These are phyloP conservation scores for Acleris cristana DNA, from an alignment of 2,888 invertebrate species.

Conservation along the genomic window DNA sequence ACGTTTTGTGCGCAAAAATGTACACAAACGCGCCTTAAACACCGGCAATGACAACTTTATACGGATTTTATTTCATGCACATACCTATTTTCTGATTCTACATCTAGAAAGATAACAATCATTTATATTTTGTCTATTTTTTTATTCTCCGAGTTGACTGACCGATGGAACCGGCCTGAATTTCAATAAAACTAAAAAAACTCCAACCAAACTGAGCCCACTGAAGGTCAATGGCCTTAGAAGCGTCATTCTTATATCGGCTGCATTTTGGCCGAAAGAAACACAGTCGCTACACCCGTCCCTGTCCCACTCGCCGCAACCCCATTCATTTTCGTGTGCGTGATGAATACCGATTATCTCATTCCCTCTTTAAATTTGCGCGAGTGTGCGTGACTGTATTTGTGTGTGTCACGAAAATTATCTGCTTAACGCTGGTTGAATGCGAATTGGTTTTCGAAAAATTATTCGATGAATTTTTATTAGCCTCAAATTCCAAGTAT, in stretches of 20 bases:
- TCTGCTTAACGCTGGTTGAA: slow-evolving; percentile 65
- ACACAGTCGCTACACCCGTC: slow-evolving; percentile 64
- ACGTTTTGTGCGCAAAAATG: slow-evolving; percentile 59
- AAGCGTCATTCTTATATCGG: slow-evolving; percentile 82
- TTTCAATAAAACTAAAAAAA: slow-evolving; percentile 50
- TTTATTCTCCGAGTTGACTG: slow-evolving; percentile 21
- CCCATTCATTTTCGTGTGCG: slow-evolving; percentile 74
- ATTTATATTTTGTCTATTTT: neutral
- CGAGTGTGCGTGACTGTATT: slow-evolving; percentile 57
- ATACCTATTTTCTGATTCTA: neutral
- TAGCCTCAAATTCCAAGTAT: slow-evolving; percentile 32
- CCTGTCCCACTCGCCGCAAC: slow-evolving; percentile 57
- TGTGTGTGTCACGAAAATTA: slow-evolving; percentile 74
- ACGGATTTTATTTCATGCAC: neutral
- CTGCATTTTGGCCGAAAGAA: slow-evolving; percentile 78
- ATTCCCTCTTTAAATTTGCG: slow-evolving; percentile 71
- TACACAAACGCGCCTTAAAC: slow-evolving; percentile 48
- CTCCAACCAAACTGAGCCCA: slow-evolving; percentile 56
- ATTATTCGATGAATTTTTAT: slow-evolving; percentile 38
- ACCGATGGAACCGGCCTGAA: slow-evolving; percentile 21
- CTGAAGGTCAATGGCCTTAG: slow-evolving; percentile 74
- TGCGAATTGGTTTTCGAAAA: slow-evolving; percentile 58
- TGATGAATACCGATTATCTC: slow-evolving; percentile 80
- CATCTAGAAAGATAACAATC: neutral
- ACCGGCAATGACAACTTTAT: slow-evolving; percentile 6